Evolutionary conservation across 1,140 invertebrate species (phyloP).

Genomic region (Papilio helenus): DNA sequence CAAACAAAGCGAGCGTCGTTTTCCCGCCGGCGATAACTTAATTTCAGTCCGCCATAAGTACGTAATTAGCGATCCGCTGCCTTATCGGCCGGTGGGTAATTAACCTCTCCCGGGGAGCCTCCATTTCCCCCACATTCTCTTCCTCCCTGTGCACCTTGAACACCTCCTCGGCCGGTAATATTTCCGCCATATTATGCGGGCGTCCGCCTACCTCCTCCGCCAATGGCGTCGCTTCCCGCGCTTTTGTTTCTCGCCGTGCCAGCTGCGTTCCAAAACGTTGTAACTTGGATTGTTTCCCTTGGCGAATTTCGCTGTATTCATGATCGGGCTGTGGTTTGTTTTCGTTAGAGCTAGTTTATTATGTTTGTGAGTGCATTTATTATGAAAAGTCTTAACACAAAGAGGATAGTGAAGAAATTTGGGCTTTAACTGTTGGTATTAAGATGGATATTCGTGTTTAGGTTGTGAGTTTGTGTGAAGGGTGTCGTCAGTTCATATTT

Average conservation of each 20-base stretch:
- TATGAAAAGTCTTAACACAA: constrained; percentile 62
- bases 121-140: constrained; percentile 45
- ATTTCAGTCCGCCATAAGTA: constrained; percentile 83
- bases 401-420: constrained; percentile 35
- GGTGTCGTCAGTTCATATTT: constrained; percentile 81
- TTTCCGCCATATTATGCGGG: constrained; percentile 80
- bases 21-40: constrained; percentile 80
- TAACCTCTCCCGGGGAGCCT: constrained; percentile 73
- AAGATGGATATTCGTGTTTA: constrained; percentile 43
- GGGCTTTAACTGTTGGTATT: constrained; percentile 41
- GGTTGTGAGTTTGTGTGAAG: constrained; percentile 51
- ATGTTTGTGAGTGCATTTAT: constrained; percentile 56
- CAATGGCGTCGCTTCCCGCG: constrained; percentile 79
- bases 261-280: constrained; percentile 76
- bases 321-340: constrained; percentile 71
- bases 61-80: constrained; percentile 82
- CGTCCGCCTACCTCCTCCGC: constrained; percentile 79
- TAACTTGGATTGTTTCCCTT: constrained; percentile 75
- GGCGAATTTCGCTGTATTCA: constrained; percentile 78
- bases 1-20: constrained; percentile 81
- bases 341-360: constrained; percentile 75
- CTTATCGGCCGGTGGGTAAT: constrained; percentile 82
- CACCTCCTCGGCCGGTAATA: constrained; percentile 78
- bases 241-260: constrained; percentile 78
- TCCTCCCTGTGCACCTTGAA: constrained; percentile 71